A percentile compares a stretch with the other conserved stretches of the same genome.
These are phyloP conservation scores for Agapornis roseicollis DNA, from an alignment of 2,113 vertebrate species.

Conservation along the genomic window DNA sequence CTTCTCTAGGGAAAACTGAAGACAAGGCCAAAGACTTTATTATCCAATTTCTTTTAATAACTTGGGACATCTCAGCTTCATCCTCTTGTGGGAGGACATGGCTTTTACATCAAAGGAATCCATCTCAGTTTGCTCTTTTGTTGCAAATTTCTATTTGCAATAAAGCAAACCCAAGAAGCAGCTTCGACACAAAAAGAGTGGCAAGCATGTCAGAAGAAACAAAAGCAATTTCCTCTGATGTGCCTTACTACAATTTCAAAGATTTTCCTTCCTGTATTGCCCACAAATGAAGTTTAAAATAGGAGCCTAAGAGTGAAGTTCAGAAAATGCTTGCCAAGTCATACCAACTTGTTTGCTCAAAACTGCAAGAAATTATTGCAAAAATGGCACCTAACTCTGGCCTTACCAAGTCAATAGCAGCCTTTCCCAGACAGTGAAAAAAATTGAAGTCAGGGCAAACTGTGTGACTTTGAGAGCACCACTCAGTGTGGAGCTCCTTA, in stretches of 20 bases:
- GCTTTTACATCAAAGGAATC: neutral
- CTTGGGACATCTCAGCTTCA: neutral
- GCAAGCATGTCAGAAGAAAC: neutral
- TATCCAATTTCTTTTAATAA: neutral
- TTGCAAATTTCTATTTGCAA: neutral
- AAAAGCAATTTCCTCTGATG: neutral
- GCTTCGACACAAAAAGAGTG: neutral
- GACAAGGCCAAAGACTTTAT: neutral
- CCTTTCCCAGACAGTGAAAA: neutral
- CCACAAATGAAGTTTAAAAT: neutral
- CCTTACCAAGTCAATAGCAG: accelerated
- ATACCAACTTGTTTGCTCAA: neutral
- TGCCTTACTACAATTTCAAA: neutral
- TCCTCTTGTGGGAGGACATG: neutral
- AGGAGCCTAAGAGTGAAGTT: neutral
- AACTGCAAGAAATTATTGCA: neutral
- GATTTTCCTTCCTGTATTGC: neutral
- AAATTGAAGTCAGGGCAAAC: neutral
- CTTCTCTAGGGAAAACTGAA: neutral
- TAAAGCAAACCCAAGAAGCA: neutral
- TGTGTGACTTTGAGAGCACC: neutral
- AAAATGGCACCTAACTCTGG: neutral
- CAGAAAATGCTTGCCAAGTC: neutral
- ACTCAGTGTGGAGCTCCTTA: neutral
- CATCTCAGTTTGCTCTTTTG: neutral